A percentile compares a stretch with the other conserved stretches of the same genome.
These are phyloP conservation scores for Eidolon dupreanum DNA, from an alignment of 2,797 vertebrate genomes.

Conservation along the genomic window DNA sequence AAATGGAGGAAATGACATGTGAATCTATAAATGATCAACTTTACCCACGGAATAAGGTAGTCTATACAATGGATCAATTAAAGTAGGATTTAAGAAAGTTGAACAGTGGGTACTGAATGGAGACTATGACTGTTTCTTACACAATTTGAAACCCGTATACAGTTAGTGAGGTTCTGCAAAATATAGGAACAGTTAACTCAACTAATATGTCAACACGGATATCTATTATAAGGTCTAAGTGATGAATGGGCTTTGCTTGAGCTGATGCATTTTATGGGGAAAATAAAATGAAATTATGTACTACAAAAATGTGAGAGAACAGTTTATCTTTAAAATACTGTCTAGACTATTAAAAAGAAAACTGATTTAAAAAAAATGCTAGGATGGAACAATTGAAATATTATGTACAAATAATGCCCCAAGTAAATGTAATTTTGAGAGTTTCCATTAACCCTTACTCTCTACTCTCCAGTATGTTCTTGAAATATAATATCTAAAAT, in stretches of 20 bases:
- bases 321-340: not conserved
- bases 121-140: not conserved
- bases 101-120: not conserved
- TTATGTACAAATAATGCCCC: not conserved
- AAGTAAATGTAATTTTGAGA: conserved; percentile 13
- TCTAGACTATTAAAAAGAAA: conserved; percentile 7
- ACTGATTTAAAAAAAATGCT: conserved; percentile 20
- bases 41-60: not conserved
- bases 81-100: not conserved
- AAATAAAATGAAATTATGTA: conserved; percentile 46
- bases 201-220: not conserved
- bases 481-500: not conserved
- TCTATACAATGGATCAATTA: not conserved
- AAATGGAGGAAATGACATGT: not conserved
- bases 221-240: not conserved
- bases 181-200: not conserved
- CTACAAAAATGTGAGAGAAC: not conserved
- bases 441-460: not conserved
- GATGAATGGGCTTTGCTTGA: conserved; percentile 27
- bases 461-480: not conserved
- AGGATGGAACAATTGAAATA: not conserved
- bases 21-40: not conserved
- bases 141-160: not conserved
- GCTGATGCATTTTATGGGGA: not conserved
- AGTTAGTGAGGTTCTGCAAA: not conserved